These are phyloP conservation scores for Chinchilla lanigera DNA, from an alignment of 2,113 vertebrate genomes.

Conservation along the genomic window DNA sequence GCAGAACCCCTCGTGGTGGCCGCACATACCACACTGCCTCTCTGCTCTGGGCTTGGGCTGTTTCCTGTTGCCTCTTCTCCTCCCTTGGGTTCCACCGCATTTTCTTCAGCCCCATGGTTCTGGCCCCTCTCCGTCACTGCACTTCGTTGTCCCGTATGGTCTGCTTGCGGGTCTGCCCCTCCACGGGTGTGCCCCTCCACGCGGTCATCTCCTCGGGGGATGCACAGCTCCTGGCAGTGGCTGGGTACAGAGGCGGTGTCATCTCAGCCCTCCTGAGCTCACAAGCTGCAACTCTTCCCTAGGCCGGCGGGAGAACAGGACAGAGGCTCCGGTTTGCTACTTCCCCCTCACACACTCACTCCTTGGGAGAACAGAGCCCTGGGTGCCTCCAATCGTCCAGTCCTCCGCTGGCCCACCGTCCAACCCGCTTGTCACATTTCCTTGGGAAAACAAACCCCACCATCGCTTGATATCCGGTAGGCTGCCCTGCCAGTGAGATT, in stretches of 20 bases:
- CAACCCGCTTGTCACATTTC: conserved; percentile 50
- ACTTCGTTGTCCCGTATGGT: not conserved
- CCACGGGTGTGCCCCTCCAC: not conserved
- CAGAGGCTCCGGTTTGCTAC: not conserved
- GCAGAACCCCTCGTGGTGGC: not conserved
- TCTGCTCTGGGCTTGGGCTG: not conserved
- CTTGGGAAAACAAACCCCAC: conserved; percentile 46
- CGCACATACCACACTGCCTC: accelerated
- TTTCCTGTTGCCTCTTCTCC: too few relatives aligned
- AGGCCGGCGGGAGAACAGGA: not conserved
- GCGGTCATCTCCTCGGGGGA: not conserved
- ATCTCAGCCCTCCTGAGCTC: not conserved
- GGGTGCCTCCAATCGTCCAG: not conserved
- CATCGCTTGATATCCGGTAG: conserved; percentile 44
- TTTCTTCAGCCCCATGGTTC: not conserved
- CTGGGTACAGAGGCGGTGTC: not conserved
- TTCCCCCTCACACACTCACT: not conserved
- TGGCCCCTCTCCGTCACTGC: not conserved
- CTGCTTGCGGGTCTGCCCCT: not conserved
- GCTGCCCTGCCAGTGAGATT: conserved; percentile 68
- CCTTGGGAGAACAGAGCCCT: not conserved
- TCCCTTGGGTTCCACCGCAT: not conserved
- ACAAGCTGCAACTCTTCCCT: not conserved
- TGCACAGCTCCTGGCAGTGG: not conserved
- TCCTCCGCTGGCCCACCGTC: accelerated